Percentiles rank a stretch among this genome's conserved stretches.
These are phyloP conservation scores for Neosalanx taihuensis DNA, from an alignment of 2,797 vertebrate genomes.

Conservation along the genomic window DNA sequence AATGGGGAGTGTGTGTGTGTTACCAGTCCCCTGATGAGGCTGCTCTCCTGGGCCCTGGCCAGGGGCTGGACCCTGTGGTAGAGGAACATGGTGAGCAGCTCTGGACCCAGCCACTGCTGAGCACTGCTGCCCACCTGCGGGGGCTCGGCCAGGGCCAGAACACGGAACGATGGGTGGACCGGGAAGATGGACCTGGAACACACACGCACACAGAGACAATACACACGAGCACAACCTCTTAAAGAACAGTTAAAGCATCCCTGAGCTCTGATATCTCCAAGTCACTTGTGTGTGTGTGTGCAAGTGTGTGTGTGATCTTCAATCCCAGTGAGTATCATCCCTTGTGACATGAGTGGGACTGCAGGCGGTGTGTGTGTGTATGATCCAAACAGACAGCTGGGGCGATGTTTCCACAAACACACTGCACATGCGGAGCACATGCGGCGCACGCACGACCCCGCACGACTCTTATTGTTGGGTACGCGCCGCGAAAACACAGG, in stretches of 20 bases:
- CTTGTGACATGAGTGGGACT: constrained; percentile 47
- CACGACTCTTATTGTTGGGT: constrained; percentile 32
- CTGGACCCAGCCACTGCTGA: constrained; percentile 93
- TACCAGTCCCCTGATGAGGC: constrained; percentile 85
- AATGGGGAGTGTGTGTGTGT: constrained; percentile 43
- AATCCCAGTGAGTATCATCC: constrained; percentile 47
- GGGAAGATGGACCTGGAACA: constrained; percentile 82
- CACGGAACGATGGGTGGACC: constrained; percentile 90
- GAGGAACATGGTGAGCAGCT: constrained; percentile 93
- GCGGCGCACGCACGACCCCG: constrained; percentile 14
- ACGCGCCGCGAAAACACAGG: constrained; percentile 58
- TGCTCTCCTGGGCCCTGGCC: constrained; percentile 81
- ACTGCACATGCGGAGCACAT: background rate
- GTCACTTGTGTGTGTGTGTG: background rate
- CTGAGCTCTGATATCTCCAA: background rate
- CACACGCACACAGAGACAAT: constrained; percentile 14
- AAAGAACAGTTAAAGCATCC: background rate
- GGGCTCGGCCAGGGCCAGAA: constrained; percentile 91
- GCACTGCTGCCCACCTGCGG: constrained; percentile 77
- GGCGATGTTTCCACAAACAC: constrained; percentile 50
- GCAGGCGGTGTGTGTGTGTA: constrained; percentile 44
- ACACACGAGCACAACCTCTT: constrained; percentile 13
- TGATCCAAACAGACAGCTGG: constrained; percentile 66
- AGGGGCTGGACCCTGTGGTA: constrained; percentile 86
- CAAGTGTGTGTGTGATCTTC: constrained; percentile 21